Base-by-base conservation (phyloP, 2,113 vertebrate genomes). In the Hucho hucho region DNA sequence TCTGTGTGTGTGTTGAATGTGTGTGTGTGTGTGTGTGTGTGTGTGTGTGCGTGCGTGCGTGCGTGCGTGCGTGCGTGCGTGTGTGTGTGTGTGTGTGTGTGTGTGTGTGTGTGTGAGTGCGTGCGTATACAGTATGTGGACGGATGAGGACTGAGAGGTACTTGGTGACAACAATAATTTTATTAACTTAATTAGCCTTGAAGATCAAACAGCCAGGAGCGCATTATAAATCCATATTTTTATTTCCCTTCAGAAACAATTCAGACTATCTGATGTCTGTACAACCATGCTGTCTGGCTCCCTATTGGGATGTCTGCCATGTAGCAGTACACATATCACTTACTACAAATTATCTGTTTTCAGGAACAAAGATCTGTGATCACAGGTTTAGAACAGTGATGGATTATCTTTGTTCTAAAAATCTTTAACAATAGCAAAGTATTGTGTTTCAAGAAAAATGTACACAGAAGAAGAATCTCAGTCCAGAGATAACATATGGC, bases 231-330 rank as follows among this genome's bases (percentile, higher is more conserved):
- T 68, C 22, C 72, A 73, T 65, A 32, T 53, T 67, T 14, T 26
- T 26, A 67, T 61, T 47, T 32, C 22, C 22, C 76, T 49, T 16
- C 13, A 66, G 71, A 84, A 88, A 90, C 84, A 86, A 89, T 84
- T 81, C 86, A 75, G 58, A 85, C 12, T 2, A 26, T 66, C 14
- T 28, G 25, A 24, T 28, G 28, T 18, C 18, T 29, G 24, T 13
- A 13, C 18, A 61, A 7, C 6, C 58, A 43, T 9, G 37, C 9
- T 2, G 0, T 43, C 9, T 20, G 18, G 18, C n/a, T 61, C 58
- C 7, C 58, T 24, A n/a, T 24, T 24, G 58, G n/a, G 6, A 4
- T 1, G 7, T 16, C 18, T 22, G 58, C 1, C 6, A 3, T 61
- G n/a, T 16, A 4, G 4, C 16, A 43, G 37, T 32, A 6, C 47